Evolutionary conservation across 2,888 invertebrate species (phyloP), one percentile per base, ranked within the genome.

Genomic region (Tipula helvola): DNA sequence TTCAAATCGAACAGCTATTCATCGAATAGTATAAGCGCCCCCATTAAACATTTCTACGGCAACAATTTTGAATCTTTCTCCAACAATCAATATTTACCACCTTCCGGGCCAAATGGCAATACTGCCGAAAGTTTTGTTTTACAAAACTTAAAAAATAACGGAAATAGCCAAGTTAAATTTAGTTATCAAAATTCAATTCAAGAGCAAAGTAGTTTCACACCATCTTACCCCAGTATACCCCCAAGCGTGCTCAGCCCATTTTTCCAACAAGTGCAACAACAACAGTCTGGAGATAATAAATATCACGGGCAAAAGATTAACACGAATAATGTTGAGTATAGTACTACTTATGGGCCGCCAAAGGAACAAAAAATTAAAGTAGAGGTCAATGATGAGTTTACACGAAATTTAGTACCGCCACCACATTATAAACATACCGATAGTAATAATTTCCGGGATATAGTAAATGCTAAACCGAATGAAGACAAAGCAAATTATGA

Each of bases 241-340:
- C 87, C 88, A 52, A 88, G 87, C 47, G 87, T 87, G 10, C 86
- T 88, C 8, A 87, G 87, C 7, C 88, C 86, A 86, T 87, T 85
- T 42, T 88, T 87, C 52, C 88, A 84, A 87, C 87, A 86, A 16
- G 85, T 85, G 7, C 87, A 87, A 18, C 52, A 86, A n/a, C 86
- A 86, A 52, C 85, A 83, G 41, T 39, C 36, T 28, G 52, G 36
- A 39, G 71, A 47, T 41, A 71, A 87, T 86, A 86, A 87, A 87
- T 57, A 87, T 86, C 52, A 52, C 7, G 52, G 16, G 1, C 71
- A 71, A 28, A 71, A 71, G 10, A 28, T 57, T 16, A 83, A 13
- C 36, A 36, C 39, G 39, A 85, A 85, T 42, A 41, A 85, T 85
- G 8, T 42, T 7, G 44, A 42, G 16, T 85, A 42, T 42, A 18